Evolutionary conservation across 2,797 vertebrate species (phyloP), one percentile per base, ranked within the genome.

Genomic region (Myotis findleyi): DNA sequence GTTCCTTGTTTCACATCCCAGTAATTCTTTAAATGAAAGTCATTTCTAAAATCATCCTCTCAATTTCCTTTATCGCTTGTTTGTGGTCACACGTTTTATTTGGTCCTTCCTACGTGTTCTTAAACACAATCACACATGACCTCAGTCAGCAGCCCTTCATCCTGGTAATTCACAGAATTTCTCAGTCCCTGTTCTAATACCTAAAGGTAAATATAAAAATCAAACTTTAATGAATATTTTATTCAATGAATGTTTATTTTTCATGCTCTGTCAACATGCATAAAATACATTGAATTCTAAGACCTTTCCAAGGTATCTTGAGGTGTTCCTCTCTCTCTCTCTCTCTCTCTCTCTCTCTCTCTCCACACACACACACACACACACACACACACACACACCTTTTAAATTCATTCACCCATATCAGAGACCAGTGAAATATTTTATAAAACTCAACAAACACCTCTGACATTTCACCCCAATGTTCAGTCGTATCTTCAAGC

Each of bases 21-120:
- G 77, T 72, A 86, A 95, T 86, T 97, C 89, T 94, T 71, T 95
- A 68, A 96, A 83, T 96, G 47, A 94, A 97, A 95, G 11, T 91
- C 83, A 96, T 95, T 96, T 97, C 93, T 79, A 95, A 95, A 96
- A 87, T 33, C 66, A 84, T 55, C 81, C 41, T 95, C 87, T 94
- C 62, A 49, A 90, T 95, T 95, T 87, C 76, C 87, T 97, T 91
- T 94, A 93, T 51, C 62, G 18, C 38, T 94, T 85, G 33, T 85
- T 93, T 55, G 84, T 91, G 69, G 62, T 62, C 76, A 89, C 18
- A 49, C 64, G 59, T 82, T 95, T 92, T 87, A 87, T 82, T 87
- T 96, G 91, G 72, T 30, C 73, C 33, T 95, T 91, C 57, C n/a
- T 89, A 83, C 0, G 6, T 83, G 25, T 57, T 89, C 69, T 77